A percentile compares a stretch with the other conserved stretches of the same genome.
phyloP scores from a whole-genome alignment of 2,797 vertebrate genomes.

The Orientallactaga sibirica region DNA sequence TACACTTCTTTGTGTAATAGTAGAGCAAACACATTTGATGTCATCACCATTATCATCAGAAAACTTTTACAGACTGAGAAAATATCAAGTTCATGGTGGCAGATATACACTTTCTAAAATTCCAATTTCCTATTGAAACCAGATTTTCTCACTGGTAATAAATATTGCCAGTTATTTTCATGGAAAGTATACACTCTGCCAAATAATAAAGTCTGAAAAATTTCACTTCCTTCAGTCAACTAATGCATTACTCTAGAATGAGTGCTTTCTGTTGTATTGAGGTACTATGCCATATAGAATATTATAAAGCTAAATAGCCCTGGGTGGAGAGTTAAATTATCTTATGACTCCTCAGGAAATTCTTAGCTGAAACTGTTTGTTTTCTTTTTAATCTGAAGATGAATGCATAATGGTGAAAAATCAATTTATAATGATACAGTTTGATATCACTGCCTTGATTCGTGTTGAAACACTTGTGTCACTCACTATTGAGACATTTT shows the following conservation, averaged over 20 bases:
- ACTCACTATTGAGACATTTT: neutral
- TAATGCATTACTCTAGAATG: neutral
- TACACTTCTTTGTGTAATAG: neutral
- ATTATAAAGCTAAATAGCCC: neutral
- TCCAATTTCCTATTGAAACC: neutral
- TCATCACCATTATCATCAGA: neutral
- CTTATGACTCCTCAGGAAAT: neutral
- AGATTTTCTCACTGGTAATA: neutral
- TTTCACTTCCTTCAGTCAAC: neutral
- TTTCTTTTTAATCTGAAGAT: neutral
- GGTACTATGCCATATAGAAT: neutral
- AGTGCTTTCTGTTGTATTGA: neutral
- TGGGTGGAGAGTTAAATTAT: neutral
- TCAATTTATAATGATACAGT: accelerated
- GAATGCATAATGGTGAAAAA: neutral
- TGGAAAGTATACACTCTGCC: neutral
- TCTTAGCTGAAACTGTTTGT: neutral
- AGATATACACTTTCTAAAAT: neutral
- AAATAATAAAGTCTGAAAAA: neutral
- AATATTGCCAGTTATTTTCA: neutral
- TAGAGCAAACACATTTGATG: neutral
- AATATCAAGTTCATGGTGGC: neutral
- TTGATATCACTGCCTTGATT: neutral
- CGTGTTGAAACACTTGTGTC: neutral
- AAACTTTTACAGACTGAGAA: neutral